phyloP scores from a whole-genome alignment of 2,113 vertebrate genomes.

The Paracanthobrama guichenoti region DNA sequence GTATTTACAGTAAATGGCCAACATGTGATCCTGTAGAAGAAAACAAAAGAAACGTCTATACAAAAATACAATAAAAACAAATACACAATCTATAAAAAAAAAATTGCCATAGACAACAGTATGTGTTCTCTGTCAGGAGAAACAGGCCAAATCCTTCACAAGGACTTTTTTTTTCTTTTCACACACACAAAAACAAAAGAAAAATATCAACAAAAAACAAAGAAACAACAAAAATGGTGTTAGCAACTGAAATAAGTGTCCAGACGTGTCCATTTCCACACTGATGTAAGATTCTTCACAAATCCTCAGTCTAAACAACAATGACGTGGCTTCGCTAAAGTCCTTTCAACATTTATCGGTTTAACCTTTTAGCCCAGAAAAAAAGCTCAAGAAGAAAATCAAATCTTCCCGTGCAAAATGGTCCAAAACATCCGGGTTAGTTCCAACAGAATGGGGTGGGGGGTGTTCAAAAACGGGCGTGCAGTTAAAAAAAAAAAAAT shows the following conservation, averaged over 20 bases:
- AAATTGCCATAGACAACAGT: slow-evolving; percentile 91
- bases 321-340: slow-evolving; percentile 56
- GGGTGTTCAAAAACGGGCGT: slow-evolving; percentile 55
- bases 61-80: slow-evolving; percentile 65
- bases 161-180: slow-evolving; percentile 58
- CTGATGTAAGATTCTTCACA: slow-evolving; percentile 73
- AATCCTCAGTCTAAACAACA: slow-evolving; percentile 69
- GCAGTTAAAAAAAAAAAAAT: slow-evolving; percentile 68
- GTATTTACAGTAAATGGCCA: slow-evolving; percentile 87
- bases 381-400: slow-evolving; percentile 64
- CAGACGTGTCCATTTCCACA: slow-evolving; percentile 82
- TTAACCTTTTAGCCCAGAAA: slow-evolving; percentile 38
- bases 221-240: slow-evolving; percentile 78
- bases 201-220: slow-evolving; percentile 69
- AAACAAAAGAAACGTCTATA: slow-evolving; percentile 64
- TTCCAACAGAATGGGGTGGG: slow-evolving; percentile 66
- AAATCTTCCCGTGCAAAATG: slow-evolving; percentile 62
- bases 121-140: slow-evolving; percentile 84
- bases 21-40: slow-evolving; percentile 79
- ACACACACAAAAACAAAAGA: slow-evolving; percentile 68
- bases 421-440: slow-evolving; percentile 70
- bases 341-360: slow-evolving; percentile 67
- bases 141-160: slow-evolving; percentile 77
- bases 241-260: slow-evolving; percentile 83
- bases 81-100: slow-evolving; percentile 88